phyloP scores from a whole-genome alignment of 2,113 vertebrate species.

The Leptocoma aspasia region DNA sequence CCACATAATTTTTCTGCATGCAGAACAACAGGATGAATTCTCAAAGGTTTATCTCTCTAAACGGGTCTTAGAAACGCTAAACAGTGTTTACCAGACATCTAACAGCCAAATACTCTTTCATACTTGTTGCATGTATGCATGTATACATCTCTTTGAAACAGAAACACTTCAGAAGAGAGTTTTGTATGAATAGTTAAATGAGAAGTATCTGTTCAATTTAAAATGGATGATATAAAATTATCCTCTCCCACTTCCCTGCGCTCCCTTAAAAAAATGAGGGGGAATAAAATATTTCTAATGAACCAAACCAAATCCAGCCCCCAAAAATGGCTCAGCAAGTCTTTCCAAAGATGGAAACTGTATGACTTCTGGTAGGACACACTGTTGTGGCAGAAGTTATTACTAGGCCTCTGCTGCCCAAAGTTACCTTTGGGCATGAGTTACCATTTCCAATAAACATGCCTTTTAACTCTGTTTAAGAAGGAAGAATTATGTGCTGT shows the following conservation, averaged over 20 bases:
- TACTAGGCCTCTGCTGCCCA: neutral
- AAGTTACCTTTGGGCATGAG: neutral
- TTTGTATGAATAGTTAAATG: neutral
- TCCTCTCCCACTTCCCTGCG: rapidly evolving
- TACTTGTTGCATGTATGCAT: neutral
- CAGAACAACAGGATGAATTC: neutral
- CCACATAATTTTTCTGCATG: neutral
- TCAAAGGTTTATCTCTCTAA: neutral
- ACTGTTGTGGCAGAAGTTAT: neutral
- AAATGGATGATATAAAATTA: neutral
- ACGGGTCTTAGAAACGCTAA: neutral
- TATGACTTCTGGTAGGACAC: neutral
- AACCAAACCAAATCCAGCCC: neutral
- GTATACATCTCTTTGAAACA: neutral
- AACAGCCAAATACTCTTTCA: neutral
- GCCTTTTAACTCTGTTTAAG: neutral
- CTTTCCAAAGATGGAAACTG: neutral
- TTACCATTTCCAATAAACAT: neutral
- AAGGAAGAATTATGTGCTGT: neutral
- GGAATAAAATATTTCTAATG: neutral
- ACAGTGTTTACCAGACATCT: neutral
- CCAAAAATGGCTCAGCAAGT: neutral
- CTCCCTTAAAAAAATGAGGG: neutral
- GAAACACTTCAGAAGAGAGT: neutral
- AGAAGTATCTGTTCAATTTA: neutral